phyloP scores from a whole-genome alignment of 2,888 invertebrate genomes.

The Keiferia lycopersicella region DNA sequence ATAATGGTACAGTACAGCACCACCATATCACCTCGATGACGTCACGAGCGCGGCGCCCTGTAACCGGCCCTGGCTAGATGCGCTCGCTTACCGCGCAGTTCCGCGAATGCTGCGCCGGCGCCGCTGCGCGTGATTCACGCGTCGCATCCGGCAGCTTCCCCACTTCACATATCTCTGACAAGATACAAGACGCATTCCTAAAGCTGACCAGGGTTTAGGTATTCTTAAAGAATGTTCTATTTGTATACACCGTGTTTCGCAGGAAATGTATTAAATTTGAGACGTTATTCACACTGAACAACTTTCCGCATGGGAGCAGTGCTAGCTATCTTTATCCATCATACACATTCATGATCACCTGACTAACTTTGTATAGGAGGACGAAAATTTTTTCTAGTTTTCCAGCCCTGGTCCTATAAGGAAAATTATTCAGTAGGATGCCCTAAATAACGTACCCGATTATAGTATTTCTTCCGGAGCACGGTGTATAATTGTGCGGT shows the following conservation, averaged over 20 bases:
- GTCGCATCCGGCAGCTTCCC: slow-evolving; percentile 52
- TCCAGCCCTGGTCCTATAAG: no score
- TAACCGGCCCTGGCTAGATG: slow-evolving; percentile 37
- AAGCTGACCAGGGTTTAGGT: neutral
- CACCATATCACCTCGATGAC: slow-evolving; percentile 9
- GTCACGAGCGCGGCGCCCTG: slow-evolving; percentile 19
- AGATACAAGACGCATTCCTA: slow-evolving; percentile 24
- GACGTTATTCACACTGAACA: no score
- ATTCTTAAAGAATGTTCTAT: neutral
- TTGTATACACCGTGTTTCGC: no score
- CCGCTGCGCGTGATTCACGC: slow-evolving; percentile 54
- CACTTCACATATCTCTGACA: slow-evolving; percentile 45
- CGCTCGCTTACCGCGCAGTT: slow-evolving; percentile 45
- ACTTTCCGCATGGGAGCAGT: no score
- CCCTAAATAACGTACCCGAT: no score
- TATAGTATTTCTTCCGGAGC: no score
- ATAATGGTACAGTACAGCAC: neutral
- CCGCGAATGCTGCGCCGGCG: slow-evolving; percentile 55
- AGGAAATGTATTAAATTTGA: neutral
- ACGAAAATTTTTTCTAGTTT: no score
- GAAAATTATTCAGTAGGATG: no score
- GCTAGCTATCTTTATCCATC: no score
- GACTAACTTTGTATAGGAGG: no score
- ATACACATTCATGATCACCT: no score
- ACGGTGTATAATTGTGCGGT: no score